A percentile compares a stretch with the other conserved stretches of the same genome.
Conservation (phyloP, 2,797 vertebrate species). For the Brachyalestes nurse region DNA sequence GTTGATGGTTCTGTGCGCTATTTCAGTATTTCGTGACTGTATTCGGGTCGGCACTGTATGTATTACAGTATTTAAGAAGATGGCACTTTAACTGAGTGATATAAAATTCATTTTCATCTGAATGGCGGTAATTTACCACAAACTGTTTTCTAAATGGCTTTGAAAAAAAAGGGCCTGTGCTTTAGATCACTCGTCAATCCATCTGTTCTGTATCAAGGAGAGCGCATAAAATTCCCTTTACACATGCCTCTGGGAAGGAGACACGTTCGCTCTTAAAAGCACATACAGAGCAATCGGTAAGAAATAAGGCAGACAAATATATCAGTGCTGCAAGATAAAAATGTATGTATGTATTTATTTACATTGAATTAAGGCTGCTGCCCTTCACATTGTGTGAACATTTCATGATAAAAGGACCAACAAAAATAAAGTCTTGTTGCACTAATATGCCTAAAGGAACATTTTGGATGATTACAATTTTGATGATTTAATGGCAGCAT, state of each 20-base stretch:
- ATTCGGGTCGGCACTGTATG: background rate
- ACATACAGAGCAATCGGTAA: background rate
- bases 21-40: background rate
- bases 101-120: slow-evolving; percentile 19
- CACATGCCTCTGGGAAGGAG: background rate
- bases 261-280: background rate
- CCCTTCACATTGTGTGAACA: background rate
- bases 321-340: background rate
- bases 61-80: slow-evolving; percentile 9
- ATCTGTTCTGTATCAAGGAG: slow-evolving; percentile 2
- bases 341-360: background rate
- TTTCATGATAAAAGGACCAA: background rate
- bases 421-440: background rate
- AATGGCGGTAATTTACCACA: slow-evolving; percentile 9
- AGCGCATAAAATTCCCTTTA: background rate
- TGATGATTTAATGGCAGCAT: no score
- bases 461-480: no score
- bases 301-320: background rate
- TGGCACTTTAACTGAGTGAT: slow-evolving; percentile 13
- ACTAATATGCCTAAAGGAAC: no score
- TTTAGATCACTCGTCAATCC: slow-evolving; percentile 16
- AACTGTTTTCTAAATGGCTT: slow-evolving; percentile 19
- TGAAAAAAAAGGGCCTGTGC: slow-evolving; percentile 25
- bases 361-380: background rate
- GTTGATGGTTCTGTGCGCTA: background rate